Conservation (phyloP, 2,113 vertebrate species). For the Corydoras sp. region DNA sequence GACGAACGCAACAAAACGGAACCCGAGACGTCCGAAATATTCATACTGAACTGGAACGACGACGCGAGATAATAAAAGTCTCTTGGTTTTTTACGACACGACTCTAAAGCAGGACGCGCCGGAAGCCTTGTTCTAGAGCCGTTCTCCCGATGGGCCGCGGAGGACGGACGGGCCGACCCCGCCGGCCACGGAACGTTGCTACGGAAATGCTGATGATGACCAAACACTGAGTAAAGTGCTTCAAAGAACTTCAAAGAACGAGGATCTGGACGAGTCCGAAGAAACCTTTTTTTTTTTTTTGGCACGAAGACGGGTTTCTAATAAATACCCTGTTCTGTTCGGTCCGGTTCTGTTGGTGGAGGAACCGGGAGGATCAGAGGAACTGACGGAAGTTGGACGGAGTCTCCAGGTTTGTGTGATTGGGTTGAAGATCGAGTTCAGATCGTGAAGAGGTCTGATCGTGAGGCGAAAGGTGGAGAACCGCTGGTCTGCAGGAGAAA, state of each 20-base stretch:
- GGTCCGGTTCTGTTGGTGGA: background rate
- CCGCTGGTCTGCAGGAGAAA: too few species aligned
- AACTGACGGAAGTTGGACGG: background rate
- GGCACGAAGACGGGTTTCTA: background rate
- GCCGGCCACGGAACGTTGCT: background rate
- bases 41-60: background rate
- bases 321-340: background rate
- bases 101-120: background rate
- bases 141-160: background rate
- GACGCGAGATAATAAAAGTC: background rate
- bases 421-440: too few species aligned
- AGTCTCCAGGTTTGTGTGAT: background rate
- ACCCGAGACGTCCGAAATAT: constrained; percentile 20
- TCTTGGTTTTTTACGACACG: background rate
- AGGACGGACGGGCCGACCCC: background rate
- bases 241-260: background rate
- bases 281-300: background rate
- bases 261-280: background rate
- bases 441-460: too few species aligned
- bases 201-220: background rate
- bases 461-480: too few species aligned
- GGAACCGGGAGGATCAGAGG: background rate
- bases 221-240: background rate
- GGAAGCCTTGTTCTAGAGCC: background rate
- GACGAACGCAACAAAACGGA: constrained; percentile 22